Evolutionary conservation across 2,797 vertebrate species (phyloP).

Genomic region (Gila robusta): DNA sequence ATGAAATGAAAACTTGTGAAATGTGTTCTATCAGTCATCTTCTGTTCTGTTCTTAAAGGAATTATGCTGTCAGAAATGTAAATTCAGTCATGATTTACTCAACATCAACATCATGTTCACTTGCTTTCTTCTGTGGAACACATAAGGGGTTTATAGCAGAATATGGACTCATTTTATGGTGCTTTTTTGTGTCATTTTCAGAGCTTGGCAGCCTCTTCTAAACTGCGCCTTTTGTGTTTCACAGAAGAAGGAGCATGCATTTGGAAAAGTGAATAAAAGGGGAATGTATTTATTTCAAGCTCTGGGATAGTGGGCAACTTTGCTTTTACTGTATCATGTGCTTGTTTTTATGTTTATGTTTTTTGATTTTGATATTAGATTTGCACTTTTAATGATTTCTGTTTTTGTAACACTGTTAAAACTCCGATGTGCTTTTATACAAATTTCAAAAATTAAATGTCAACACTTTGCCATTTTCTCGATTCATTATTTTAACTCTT

Average conservation of each 20-base stretch:
- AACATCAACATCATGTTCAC: not conserved
- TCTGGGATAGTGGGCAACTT: not conserved
- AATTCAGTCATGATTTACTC: not conserved
- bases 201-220: not conserved
- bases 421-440: not conserved
- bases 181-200: not conserved
- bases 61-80: not conserved
- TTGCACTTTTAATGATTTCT: constrained; percentile 1
- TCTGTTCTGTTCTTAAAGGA: not conserved
- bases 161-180: not conserved
- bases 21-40: not conserved
- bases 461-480: not conserved
- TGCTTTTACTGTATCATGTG: not conserved
- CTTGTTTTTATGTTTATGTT: not conserved
- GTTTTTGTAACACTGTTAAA: constrained; percentile 3
- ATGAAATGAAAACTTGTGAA: not conserved
- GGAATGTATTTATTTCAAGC: constrained; percentile 15
- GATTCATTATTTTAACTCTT: not conserved
- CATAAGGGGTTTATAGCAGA: not conserved
- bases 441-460: not conserved
- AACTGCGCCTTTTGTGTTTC: not conserved
- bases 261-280: not conserved
- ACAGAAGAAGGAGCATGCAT: constrained; percentile 3
- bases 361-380: not conserved
- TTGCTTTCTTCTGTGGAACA: not conserved